Base-by-base conservation (phyloP, 2,888 invertebrate genomes). In the Rhabditoides inermis region DNA sequence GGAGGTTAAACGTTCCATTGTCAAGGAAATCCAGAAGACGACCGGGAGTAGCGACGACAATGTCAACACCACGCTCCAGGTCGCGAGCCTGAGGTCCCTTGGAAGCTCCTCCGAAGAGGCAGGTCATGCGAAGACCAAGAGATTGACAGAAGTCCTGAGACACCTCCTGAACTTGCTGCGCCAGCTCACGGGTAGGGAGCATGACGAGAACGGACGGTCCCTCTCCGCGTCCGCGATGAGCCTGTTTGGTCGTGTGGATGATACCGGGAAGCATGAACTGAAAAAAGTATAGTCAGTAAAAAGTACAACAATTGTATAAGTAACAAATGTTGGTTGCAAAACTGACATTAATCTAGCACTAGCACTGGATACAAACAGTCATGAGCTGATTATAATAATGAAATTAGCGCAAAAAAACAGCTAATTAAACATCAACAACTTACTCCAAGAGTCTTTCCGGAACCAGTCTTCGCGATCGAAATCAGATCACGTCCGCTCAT, bases 91-190 rank as follows among this genome's bases (percentile, higher is more conserved):
- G 90, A 15, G 90, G 90, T 49, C 83, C 89, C 78, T 94, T 95
- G 0, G 92, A 90, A 2, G 94, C 90, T 15, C 98, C 98, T 51
- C 98, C 98, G 80, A 95, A 98, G 27, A 94, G 86, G 79, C 95
- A 98, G 2, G 90, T 90, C 77, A 90, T 90, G 40, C 55, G 55
- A 58, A 94, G 86, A 73, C 86, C 84, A 2, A 89, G 87, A 1
- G 86, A 83, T 45, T 84, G 83, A 53, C 92, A 92, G 79, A 91
- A 94, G 70, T 91, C 89, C 56, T 85, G 84, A 0, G 92, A 63
- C 5, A 95, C 94, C 66, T 89, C 86, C 76, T 88, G 86, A 3
- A 74, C 73, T 53, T 76, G 81, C 63, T 80, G 80, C 5, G 81
- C 81, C 50, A 81, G 69, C 61, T 81, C 81, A 62, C 81, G 69